These are phyloP conservation scores for Jaculus jaculus DNA, from an alignment of 2,113 vertebrate species.

Conservation along the genomic window DNA sequence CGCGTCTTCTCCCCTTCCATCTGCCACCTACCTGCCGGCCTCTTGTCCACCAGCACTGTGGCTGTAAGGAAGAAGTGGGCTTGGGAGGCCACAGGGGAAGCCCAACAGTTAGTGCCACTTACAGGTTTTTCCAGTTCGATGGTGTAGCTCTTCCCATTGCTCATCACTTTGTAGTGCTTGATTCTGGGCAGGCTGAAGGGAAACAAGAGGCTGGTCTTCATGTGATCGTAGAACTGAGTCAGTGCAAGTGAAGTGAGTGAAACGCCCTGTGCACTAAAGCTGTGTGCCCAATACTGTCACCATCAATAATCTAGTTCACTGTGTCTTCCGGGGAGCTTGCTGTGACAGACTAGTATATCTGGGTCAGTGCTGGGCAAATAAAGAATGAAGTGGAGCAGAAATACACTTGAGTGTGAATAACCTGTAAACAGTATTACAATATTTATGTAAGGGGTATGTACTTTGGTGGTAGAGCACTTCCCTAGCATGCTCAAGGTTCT, in stretches of 20 bases:
- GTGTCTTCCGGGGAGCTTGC: background rate
- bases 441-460: background rate
- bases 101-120: conserved; percentile 75
- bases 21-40: background rate
- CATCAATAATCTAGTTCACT: background rate
- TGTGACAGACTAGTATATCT: too few relatives aligned
- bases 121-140: conserved; percentile 87
- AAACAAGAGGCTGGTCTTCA: conserved; percentile 33
- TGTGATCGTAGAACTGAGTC: background rate
- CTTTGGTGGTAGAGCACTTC: background rate
- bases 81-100: too few relatives aligned
- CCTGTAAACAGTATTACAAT: conserved; percentile 14
- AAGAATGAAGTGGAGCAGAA: background rate
- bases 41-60: background rate
- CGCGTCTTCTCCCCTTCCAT: background rate
- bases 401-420: background rate
- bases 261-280: background rate
- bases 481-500: background rate
- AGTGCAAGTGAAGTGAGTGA: conserved; percentile 32
- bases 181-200: conserved; percentile 82
- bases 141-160: conserved; percentile 79
- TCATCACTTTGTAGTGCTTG: conserved; percentile 88
- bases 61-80: background rate
- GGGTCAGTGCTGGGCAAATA: background rate
- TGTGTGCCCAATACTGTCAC: background rate